A percentile compares a stretch with the other conserved stretches of the same genome.
Evolutionary conservation across 2,113 vertebrate genomes (phyloP).

Genomic region (Cinclus cinclus): DNA sequence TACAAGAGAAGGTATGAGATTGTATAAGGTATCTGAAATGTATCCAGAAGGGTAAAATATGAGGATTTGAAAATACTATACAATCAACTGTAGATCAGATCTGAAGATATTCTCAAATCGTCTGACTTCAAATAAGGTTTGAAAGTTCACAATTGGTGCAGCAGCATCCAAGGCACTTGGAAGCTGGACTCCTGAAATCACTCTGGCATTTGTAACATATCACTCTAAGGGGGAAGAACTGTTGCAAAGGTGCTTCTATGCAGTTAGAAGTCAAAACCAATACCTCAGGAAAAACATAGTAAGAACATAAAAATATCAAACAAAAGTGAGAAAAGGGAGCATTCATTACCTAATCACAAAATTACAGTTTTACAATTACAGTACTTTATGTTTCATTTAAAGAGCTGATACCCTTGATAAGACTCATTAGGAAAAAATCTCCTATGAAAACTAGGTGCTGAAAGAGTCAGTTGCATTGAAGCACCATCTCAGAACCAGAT

Average conservation of each 20-base stretch:
- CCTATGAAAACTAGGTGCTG: not conserved
- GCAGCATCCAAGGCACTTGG: not conserved
- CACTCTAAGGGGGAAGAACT: not conserved
- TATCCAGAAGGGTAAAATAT: not conserved
- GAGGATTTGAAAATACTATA: not conserved
- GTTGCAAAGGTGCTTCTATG: not conserved
- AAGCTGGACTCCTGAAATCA: not conserved
- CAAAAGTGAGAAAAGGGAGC: not conserved
- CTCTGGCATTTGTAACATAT: not conserved
- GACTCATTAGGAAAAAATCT: not conserved
- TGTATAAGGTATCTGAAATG: not conserved
- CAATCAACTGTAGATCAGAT: not conserved
- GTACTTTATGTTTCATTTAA: not conserved
- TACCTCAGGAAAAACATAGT: not conserved
- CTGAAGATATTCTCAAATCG: not conserved
- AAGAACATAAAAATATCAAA: not conserved
- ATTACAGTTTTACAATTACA: not conserved
- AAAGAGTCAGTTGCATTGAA: not conserved
- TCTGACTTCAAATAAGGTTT: not conserved
- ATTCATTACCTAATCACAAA: not conserved
- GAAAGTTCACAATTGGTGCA: not conserved
- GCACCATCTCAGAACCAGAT: not conserved
- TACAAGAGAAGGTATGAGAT: not conserved
- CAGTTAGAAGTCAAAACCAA: not conserved
- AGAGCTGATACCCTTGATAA: not conserved